A percentile compares a stretch with the other conserved stretches of the same genome.
These are phyloP conservation scores for Panopea generosa DNA, from an alignment of 2,888 invertebrate species.

Conservation along the genomic window DNA sequence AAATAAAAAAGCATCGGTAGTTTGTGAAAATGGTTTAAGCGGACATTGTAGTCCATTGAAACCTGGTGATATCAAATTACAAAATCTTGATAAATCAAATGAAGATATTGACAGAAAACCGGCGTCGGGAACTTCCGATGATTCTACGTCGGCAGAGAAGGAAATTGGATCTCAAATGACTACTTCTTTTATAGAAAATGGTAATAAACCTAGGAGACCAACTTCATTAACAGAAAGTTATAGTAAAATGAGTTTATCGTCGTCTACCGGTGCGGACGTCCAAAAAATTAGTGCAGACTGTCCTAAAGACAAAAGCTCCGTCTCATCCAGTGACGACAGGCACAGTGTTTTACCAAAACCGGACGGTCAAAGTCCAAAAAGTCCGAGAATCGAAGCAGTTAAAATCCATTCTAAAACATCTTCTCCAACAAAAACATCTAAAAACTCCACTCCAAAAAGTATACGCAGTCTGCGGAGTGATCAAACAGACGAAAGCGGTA, in stretches of 20 bases:
- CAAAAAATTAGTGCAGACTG: slow-evolving; percentile 26
- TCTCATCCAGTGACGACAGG: slow-evolving; percentile 67
- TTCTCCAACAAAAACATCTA: slow-evolving; percentile 61
- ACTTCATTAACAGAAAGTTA: slow-evolving; percentile 77
- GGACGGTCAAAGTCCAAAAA: slow-evolving; percentile 80
- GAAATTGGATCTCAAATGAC: slow-evolving; percentile 59
- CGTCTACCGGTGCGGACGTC: slow-evolving; percentile 32
- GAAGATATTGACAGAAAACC: slow-evolving; percentile 62
- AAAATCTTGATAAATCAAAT: slow-evolving; percentile 41
- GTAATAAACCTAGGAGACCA: slow-evolving; percentile 71
- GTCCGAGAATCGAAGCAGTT: slow-evolving; percentile 64
- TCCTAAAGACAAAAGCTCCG: slow-evolving; percentile 46
- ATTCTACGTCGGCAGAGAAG: slow-evolving; percentile 65
- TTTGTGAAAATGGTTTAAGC: slow-evolving; percentile 10
- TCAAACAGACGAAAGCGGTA: slow-evolving; percentile 59
- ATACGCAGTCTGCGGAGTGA: slow-evolving; percentile 66
- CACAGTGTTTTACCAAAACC: slow-evolving; percentile 78
- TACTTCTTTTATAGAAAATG: slow-evolving; percentile 74
- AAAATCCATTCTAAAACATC: slow-evolving; percentile 38
- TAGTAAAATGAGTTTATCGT: slow-evolving; percentile 61
- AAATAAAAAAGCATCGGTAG: slow-evolving; percentile 16
- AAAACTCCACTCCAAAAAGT: slow-evolving; percentile 69
- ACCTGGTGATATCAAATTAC: slow-evolving; percentile 48
- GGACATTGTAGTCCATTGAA: slow-evolving; percentile 5
- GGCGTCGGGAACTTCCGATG: slow-evolving; percentile 71